A percentile compares a stretch with the other conserved stretches of the same genome.
These are phyloP conservation scores for Hylaeus volcanicus DNA, from an alignment of 1,140 invertebrate species.

Conservation along the genomic window DNA sequence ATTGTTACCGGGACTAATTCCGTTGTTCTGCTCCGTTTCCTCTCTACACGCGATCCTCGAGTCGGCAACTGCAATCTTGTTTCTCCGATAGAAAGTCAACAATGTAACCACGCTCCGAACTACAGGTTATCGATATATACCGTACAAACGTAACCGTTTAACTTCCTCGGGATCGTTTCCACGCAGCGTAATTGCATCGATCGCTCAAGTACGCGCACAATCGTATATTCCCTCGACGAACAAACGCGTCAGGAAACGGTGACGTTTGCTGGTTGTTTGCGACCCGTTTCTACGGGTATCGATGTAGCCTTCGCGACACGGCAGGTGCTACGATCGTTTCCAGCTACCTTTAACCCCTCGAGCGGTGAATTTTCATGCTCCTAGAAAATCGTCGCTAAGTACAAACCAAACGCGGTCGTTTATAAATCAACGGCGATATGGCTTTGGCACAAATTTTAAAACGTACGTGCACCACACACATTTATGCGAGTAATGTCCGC, in stretches of 20 bases:
- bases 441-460: no score
- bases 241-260: neutral
- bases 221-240: neutral
- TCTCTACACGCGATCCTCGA: constrained; percentile 20
- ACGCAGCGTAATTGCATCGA: neutral
- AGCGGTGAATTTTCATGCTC: no score
- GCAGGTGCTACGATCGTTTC: neutral
- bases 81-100: constrained; percentile 42
- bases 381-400: no score
- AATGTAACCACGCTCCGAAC: constrained; percentile 15
- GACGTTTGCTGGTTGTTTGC: neutral
- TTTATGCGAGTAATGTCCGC: no score
- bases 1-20: constrained; percentile 34
- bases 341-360: neutral
- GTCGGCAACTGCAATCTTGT: constrained; percentile 11
- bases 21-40: constrained; percentile 42
- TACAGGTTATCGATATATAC: constrained; percentile 10
- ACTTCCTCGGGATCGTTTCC: neutral
- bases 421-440: no score
- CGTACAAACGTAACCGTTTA: neutral
- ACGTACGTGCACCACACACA: no score
- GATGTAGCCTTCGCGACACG: neutral
- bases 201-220: neutral
- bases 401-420: no score
- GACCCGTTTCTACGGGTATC: constrained; percentile 8